A percentile compares a stretch with the other conserved stretches of the same genome.
Conservation (phyloP, 2,113 vertebrate species). For the Sturnira hondurensis region DNA sequence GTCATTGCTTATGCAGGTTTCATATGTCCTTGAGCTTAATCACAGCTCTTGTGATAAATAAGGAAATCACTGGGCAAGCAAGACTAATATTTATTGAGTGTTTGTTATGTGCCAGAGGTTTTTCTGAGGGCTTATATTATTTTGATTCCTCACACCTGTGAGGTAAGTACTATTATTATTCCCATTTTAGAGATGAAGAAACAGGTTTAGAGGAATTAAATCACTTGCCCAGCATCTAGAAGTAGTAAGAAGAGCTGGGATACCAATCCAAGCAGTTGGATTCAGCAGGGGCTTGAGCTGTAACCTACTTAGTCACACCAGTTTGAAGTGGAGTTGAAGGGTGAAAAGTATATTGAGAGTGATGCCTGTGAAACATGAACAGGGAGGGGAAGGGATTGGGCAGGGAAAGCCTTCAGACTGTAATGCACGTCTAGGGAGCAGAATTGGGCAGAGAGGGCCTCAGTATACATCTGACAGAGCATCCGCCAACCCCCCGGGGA, state of each 20-base stretch:
- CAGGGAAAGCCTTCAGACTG: background rate
- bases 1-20: background rate
- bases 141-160: background rate
- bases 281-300: background rate
- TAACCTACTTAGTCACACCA: background rate
- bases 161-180: background rate
- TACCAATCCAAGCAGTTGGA: background rate
- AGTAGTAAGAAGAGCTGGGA: background rate
- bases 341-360: background rate
- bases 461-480: background rate
- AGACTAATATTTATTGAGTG: background rate
- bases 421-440: background rate
- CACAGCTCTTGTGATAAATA: background rate
- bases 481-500: background rate
- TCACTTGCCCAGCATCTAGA: background rate
- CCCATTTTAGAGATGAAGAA: background rate
- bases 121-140: background rate
- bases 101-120: background rate
- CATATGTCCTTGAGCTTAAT: background rate
- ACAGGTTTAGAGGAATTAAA: background rate
- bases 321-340: background rate
- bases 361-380: background rate
- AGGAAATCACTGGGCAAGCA: background rate
- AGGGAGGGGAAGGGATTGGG: background rate
- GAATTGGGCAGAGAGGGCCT: background rate